Base-by-base conservation (phyloP, 2,888 invertebrate species). In the Drosophila bunnanda region DNA sequence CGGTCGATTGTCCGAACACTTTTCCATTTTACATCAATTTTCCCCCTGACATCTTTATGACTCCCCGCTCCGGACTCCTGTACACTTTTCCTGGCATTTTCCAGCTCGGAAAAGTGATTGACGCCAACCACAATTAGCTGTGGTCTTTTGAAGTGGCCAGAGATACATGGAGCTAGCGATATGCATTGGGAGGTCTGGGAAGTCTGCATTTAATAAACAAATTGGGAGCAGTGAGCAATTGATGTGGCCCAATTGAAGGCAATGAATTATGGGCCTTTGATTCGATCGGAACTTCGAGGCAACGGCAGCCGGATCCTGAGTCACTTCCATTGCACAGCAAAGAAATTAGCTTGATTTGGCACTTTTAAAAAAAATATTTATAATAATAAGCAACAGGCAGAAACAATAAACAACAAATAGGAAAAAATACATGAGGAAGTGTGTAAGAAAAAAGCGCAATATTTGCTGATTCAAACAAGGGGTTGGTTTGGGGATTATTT, bases 191-290 rank as follows among this genome's bases (percentile, higher is more conserved):
- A 22, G 9, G 36, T 25, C 50, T 38, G 41, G 66, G 43, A 53
- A 38, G 52, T 55, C 73, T 78, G 77, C 58, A 50, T 82, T 77
- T 67, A 77, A 82, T 83, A 82, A 81, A 83, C 86, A 82, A 82
- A 85, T 84, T 79, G 74, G 58, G 71, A 28, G 69, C 78, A 80
- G 38, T 54, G 25, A 30, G 65, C 75, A 83, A 82, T 80, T 82
- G 72, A 58, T 58, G 28, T 75, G 84, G 81, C 85, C 80, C 75
- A 82, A 76, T 68, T 82, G 20, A 12, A 58, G 59, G 54, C 34
- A 55, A 52, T 44, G 52, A 60, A 39, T 72, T 66, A 60, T 60
- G 54, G 54, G 55, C 48, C 46, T 68, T 52, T 67, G 68, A 70
- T 68, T 52, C 54, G 54, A 69, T 58, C 68, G 39, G 58, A 58